Percentiles rank a stretch among this genome's conserved stretches.
Evolutionary conservation across 2,113 vertebrate genomes (phyloP).

Genomic region (Petromus typicus): DNA sequence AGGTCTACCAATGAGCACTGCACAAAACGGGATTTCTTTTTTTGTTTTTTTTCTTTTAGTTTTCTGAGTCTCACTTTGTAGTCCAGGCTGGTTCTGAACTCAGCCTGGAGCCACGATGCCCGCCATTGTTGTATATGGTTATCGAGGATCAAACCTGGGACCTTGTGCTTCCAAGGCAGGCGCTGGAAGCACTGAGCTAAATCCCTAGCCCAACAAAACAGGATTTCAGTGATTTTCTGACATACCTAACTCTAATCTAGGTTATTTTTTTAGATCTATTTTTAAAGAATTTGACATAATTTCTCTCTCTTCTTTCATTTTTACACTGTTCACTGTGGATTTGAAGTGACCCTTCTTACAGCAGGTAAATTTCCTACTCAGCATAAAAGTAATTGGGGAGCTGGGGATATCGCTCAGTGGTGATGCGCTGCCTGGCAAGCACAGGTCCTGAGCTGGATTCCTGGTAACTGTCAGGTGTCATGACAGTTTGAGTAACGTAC

Average conservation of each 20-base stretch:
- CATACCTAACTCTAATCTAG: not conserved
- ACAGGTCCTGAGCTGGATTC: no score
- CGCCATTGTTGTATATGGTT: no score
- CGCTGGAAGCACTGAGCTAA: no score
- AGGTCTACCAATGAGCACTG: not conserved
- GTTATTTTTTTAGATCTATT: not conserved
- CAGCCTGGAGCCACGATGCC: no score
- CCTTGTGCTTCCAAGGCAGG: no score
- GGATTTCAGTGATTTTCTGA: not conserved
- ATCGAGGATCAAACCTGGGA: no score
- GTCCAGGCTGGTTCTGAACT: no score
- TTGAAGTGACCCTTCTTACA: slow-evolving; percentile 22
- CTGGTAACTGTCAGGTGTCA: not conserved
- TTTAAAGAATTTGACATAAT: slow-evolving; percentile 40
- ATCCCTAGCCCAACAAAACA: no score
- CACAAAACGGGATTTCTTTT: not conserved
- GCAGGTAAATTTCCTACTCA: slow-evolving; percentile 25
- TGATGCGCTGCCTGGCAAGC: no score
- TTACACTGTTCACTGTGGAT: not conserved
- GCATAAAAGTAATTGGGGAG: slow-evolving; percentile 26
- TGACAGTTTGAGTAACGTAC: not conserved
- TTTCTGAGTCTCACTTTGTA: no score
- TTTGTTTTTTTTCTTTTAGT: no score
- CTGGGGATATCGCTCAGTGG: no score
- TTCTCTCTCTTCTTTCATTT: slow-evolving; percentile 14